Base-by-base conservation (phyloP, 2,797 vertebrate genomes). In the Psittacula echo region DNA sequence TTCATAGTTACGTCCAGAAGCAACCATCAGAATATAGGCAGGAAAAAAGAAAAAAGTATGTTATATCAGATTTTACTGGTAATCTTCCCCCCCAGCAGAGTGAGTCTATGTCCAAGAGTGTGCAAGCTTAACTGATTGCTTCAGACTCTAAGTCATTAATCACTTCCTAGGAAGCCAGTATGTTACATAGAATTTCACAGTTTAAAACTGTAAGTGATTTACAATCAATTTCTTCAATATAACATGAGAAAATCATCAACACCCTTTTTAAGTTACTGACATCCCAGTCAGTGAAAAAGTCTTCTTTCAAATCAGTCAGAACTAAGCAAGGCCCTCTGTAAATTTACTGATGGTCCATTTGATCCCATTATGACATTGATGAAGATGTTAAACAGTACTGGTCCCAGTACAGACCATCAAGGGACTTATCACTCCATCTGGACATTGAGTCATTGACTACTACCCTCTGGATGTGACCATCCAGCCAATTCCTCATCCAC, bases 131-230 rank as follows among this genome's bases (percentile, higher is more conserved):
- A 77, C 73, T 84, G 85, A 90, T 83, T 93, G 70, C 44, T 86
- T 83, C 48, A 93, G 83, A 86, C 48, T 77, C 15, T 21, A 73
- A 85, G 65, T 88, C 68, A 90, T 88, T 87, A 93, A 86, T 88
- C 80, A 86, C 42, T 90, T 84, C 48, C 24, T 32, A 75, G 66
- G 56, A 88, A 94, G 88, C 27, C 41, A 83, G 19, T 51, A 83
- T 19, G 9, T 8, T 76, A 41, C 68, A 64, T 0, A 74, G 37
- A 89, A 87, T 90, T 77, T 65, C 85, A 42, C 27, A 88, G 10
- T 67, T 93, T 91, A 77, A 80, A 88, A 42, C 37, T 54, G 7
- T 75, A 87, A 75, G 20, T 75, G 13, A 75, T 78, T 88, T 80
- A 41, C 17, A 51, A 77, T 84, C 8, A 70, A 22, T 85, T 91